phyloP scores from a whole-genome alignment of 2,113 vertebrate species.

The Gymnogyps californianus region DNA sequence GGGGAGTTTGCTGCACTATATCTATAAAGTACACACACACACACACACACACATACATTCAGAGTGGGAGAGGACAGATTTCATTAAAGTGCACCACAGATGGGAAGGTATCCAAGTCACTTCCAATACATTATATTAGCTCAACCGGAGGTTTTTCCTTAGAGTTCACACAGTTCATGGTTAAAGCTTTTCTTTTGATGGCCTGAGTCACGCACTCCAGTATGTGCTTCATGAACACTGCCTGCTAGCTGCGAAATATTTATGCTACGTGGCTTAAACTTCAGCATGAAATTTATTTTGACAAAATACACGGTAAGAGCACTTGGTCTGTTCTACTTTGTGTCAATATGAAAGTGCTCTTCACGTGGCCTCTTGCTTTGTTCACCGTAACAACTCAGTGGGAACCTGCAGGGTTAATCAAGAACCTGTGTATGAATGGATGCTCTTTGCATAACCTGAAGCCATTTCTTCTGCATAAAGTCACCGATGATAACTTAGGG shows the following conservation, averaged over 20 bases:
- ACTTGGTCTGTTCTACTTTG: constrained; percentile 50
- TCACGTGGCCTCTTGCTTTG: constrained; percentile 60
- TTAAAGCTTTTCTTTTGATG: constrained; percentile 28
- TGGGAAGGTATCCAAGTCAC: constrained; percentile 37
- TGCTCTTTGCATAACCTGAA: constrained; percentile 59
- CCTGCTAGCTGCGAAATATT: constrained; percentile 20
- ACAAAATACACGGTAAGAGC: constrained; percentile 59
- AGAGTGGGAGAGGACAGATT: constrained; percentile 14
- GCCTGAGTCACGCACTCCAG: not conserved
- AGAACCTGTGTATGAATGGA: constrained; percentile 39
- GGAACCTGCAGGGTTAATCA: constrained; percentile 65
- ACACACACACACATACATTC: not conserved
- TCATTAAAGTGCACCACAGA: not conserved
- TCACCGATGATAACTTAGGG: not conserved
- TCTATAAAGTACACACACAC: not conserved
- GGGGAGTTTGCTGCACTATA: not conserved
- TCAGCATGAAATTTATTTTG: constrained; percentile 61
- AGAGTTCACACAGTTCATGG: constrained; percentile 14
- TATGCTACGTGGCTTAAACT: constrained; percentile 39
- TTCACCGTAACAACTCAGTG: constrained; percentile 38
- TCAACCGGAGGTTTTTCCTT: not conserved
- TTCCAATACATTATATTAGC: constrained; percentile 18
- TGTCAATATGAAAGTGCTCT: constrained; percentile 58
- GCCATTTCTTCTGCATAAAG: constrained; percentile 49
- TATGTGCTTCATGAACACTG: not conserved